Evolutionary conservation across 2,888 invertebrate species (phyloP).

Genomic region (Fissipunctia ypsillon): DNA sequence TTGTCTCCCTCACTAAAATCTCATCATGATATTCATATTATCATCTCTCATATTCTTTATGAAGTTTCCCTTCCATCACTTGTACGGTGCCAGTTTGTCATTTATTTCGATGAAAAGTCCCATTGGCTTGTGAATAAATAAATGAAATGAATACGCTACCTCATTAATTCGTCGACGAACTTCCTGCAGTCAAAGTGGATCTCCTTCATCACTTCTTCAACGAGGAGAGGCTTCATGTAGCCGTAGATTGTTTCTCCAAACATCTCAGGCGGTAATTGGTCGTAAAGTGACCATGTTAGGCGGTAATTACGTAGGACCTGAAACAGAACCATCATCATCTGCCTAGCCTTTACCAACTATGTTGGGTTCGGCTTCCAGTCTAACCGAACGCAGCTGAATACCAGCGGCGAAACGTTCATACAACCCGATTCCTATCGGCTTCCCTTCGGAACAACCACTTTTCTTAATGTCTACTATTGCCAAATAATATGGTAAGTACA

Average conservation of each 20-base stretch:
- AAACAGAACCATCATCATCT: background rate
- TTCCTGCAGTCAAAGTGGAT: conserved; percentile 74
- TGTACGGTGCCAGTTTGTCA: no score
- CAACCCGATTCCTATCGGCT: no score
- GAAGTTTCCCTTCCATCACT: no score
- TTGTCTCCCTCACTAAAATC: no score
- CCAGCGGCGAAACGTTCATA: no score
- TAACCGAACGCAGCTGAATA: background rate
- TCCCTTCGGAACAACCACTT: no score
- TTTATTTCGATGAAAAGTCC: background rate
- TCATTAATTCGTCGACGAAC: conserved; percentile 77
- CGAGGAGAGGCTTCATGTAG: conserved; percentile 70
- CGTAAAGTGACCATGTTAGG: conserved; percentile 73
- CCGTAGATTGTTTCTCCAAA: conserved; percentile 71
- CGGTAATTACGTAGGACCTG: conserved; percentile 71
- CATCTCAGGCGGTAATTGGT: conserved; percentile 57
- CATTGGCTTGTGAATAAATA: background rate
- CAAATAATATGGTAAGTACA: no score
- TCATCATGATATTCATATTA: no score
- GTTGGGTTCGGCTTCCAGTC: background rate
- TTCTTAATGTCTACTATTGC: no score
- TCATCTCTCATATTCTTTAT: no score
- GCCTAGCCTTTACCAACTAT: background rate
- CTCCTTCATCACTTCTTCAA: conserved; percentile 75
- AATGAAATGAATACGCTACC: conserved; percentile 59